phyloP scores from a whole-genome alignment of 2,888 invertebrate species.

The Clanis bilineata region DNA sequence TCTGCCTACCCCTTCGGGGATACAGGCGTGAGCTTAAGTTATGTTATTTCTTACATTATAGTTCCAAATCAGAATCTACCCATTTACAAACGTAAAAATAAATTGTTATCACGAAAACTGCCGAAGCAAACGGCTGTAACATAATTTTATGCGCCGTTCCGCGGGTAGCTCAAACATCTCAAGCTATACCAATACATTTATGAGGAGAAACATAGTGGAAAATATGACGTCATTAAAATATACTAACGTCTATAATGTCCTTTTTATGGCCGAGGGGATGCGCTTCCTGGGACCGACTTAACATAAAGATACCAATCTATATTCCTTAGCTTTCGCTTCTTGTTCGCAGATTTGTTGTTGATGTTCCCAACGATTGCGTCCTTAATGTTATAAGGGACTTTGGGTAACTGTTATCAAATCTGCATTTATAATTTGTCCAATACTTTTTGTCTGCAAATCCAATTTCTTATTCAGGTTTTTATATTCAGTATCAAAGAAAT shows the following conservation, averaged over 20 bases:
- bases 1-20: too few relatives aligned
- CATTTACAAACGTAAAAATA: slow-evolving; percentile 13
- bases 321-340: slow-evolving; percentile 17
- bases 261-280: slow-evolving; percentile 43
- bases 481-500: too few relatives aligned
- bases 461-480: too few relatives aligned
- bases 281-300: slow-evolving; percentile 15
- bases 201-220: slow-evolving; percentile 50
- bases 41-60: neutral
- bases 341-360: slow-evolving; percentile 17
- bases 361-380: neutral
- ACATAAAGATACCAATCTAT: slow-evolving; percentile 17
- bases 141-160: slow-evolving; percentile 46
- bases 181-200: slow-evolving; percentile 45
- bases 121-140: slow-evolving; percentile 32
- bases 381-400: neutral
- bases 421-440: neutral
- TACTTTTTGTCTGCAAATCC: neutral
- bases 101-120: slow-evolving; percentile 4
- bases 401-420: neutral
- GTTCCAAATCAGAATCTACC: too few relatives aligned
- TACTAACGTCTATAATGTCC: slow-evolving; percentile 40
- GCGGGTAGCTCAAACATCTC: slow-evolving; percentile 37
- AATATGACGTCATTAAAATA: slow-evolving; percentile 53
- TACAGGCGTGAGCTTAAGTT: too few relatives aligned